Percentiles rank a stretch among this genome's conserved stretches.
Evolutionary conservation across 2,113 vertebrate species (phyloP).

Genomic region (Enhydra lutris): DNA sequence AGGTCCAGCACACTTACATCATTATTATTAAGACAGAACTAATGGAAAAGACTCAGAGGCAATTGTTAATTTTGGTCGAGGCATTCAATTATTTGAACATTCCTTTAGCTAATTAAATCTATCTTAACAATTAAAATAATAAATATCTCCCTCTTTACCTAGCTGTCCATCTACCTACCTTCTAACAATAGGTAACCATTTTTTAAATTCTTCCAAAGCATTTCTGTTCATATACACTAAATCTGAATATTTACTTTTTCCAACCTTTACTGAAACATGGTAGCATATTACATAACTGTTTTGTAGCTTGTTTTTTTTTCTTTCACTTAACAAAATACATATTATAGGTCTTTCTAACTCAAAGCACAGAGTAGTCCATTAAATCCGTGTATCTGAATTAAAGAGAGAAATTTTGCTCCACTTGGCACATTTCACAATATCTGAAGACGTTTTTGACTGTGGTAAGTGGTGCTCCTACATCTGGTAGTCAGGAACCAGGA

Average conservation of each 20-base stretch:
- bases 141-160: background rate
- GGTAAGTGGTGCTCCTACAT: background rate
- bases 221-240: background rate
- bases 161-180: background rate
- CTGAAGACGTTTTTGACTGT: background rate
- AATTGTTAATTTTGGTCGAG: background rate
- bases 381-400: background rate
- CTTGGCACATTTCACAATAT: background rate
- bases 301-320: background rate
- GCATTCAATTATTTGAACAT: background rate
- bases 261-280: background rate
- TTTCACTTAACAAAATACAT: background rate
- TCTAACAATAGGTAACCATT: background rate
- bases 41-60: background rate
- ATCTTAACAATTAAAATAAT: background rate
- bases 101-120: background rate
- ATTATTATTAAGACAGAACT: background rate
- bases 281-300: background rate
- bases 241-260: background rate
- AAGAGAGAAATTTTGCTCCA: background rate
- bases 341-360: background rate
- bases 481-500: background rate
- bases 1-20: background rate
- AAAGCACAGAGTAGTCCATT: background rate
- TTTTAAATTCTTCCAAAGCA: background rate